A percentile compares a stretch with the other conserved stretches of the same genome.
Evolutionary conservation across 2,113 vertebrate species (phyloP).

Genomic region (Epinephelus fuscoguttatus): DNA sequence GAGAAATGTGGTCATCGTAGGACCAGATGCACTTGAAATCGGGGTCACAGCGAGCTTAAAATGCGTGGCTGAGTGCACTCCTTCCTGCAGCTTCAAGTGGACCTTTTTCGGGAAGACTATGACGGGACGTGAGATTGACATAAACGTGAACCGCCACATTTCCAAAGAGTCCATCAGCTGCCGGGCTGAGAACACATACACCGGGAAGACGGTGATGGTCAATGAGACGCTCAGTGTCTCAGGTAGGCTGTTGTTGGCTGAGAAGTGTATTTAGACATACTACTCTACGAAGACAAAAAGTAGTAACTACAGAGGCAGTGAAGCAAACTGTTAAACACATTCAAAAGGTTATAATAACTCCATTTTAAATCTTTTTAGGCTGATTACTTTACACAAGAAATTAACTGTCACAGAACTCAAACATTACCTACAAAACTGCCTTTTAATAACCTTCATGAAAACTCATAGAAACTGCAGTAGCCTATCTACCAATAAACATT

Average conservation of each 20-base stretch:
- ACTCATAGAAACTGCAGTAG: no score
- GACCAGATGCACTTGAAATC: constrained; percentile 26
- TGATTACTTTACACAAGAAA: no score
- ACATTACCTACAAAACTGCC: no score
- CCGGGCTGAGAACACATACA: constrained; percentile 37
- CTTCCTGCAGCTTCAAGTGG: constrained; percentile 60
- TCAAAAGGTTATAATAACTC: no score
- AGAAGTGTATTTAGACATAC: neutral
- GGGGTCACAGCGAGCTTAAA: constrained; percentile 29
- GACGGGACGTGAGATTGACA: neutral
- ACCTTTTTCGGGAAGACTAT: constrained; percentile 22
- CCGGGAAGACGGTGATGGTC: neutral
- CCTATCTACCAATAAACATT: no score
- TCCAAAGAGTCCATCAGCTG: constrained; percentile 49
- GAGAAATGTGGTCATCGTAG: constrained; percentile 25
- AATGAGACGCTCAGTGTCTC: constrained; percentile 37
- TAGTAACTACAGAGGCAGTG: no score
- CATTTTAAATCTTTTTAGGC: no score
- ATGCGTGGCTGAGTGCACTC: constrained; percentile 46
- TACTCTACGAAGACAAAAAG: no score
- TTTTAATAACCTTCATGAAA: no score
- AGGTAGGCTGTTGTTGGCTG: neutral
- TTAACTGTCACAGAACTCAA: no score
- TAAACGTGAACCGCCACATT: constrained; percentile 24
- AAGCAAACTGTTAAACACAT: no score